A percentile compares a stretch with the other conserved stretches of the same genome.
These are phyloP conservation scores for Ectemnius cavifrons DNA, from an alignment of 2,888 invertebrate species.

Conservation along the genomic window DNA sequence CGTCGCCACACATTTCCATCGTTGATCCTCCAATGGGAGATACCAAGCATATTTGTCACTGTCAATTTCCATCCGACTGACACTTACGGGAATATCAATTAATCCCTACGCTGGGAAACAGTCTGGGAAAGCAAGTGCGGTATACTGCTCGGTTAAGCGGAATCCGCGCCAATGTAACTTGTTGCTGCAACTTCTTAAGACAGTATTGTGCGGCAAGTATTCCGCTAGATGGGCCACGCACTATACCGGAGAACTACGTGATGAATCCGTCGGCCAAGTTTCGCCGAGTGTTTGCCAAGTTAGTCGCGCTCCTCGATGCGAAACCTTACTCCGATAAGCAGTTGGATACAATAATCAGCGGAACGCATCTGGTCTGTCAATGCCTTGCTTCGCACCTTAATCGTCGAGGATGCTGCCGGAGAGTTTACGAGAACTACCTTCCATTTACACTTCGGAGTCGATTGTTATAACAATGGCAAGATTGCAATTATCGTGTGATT, in stretches of 20 bases:
- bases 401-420: no score
- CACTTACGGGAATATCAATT: conserved; percentile 1
- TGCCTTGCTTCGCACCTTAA: no score
- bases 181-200: conserved; percentile 11
- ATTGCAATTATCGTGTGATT: no score
- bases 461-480: no score
- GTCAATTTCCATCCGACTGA: not conserved
- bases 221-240: conserved; percentile 31
- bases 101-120: not conserved
- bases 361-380: not conserved
- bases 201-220: conserved; percentile 17
- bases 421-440: no score
- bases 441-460: no score
- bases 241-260: conserved; percentile 26
- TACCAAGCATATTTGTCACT: no score
- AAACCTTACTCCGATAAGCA: no score
- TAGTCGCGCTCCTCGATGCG: no score
- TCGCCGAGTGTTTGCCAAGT: conserved; percentile 7
- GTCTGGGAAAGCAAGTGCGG: not conserved
- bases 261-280: conserved; percentile 23
- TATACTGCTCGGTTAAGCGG: not conserved
- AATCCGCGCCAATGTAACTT: not conserved
- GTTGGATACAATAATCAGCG: conserved; percentile 17
- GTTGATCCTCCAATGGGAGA: no score
- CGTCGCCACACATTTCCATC: no score